Conservation (phyloP, 2,888 invertebrate species). For the Thera britannica region DNA sequence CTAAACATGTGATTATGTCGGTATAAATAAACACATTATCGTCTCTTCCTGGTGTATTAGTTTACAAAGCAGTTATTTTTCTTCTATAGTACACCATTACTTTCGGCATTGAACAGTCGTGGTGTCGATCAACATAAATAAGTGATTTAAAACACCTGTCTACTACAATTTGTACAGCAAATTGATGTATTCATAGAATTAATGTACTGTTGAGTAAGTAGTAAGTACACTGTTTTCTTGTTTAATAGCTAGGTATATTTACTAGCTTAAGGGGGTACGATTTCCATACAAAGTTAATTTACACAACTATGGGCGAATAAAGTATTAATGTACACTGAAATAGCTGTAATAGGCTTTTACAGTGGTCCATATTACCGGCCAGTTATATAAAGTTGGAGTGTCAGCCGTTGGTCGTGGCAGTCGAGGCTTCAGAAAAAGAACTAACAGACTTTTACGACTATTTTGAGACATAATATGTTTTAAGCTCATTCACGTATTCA, state of each 20-base stretch:
- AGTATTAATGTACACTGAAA: too few relatives aligned
- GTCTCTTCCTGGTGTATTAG: constrained; percentile 12
- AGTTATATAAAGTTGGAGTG: too few relatives aligned
- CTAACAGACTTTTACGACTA: too few relatives aligned
- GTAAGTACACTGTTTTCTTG: background rate
- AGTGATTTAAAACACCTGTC: constrained; percentile 10
- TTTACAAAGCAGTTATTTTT: constrained; percentile 1
- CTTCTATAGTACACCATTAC: background rate
- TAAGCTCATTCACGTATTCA: too few relatives aligned
- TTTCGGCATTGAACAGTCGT: constrained; percentile 22
- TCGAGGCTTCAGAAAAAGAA: too few relatives aligned
- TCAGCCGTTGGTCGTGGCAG: too few relatives aligned
- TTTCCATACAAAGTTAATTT: too few relatives aligned
- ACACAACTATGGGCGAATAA: too few relatives aligned
- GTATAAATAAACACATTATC: background rate
- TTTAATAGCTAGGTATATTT: background rate
- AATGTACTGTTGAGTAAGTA: background rate
- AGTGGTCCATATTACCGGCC: too few relatives aligned
- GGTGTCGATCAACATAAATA: constrained; percentile 18
- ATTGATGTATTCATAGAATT: constrained; percentile 4
- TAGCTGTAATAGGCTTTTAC: too few relatives aligned
- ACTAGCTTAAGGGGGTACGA: too few relatives aligned
- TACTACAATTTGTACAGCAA: constrained; percentile 14
- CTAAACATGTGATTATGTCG: background rate
- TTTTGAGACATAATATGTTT: too few relatives aligned